Evolutionary conservation across 2,888 invertebrate genomes (phyloP), one percentile per base, ranked within the genome.

Genomic region (Eurois occulta): DNA sequence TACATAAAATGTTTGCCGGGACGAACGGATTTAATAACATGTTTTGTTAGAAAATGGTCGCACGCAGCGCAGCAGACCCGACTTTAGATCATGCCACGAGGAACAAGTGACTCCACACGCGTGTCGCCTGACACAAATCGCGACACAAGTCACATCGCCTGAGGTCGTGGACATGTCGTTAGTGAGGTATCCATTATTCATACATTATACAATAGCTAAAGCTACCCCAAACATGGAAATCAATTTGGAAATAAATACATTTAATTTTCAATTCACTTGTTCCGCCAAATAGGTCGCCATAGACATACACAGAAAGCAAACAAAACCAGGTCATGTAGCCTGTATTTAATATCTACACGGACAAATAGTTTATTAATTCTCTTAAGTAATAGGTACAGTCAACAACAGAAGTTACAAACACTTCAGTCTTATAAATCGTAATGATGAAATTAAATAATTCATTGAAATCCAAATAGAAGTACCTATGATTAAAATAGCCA

Each of bases 211-310:
- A 7, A 58, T 32, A 43, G 21, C 21, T 35, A n/a, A 35, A 66
- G 11, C 7, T 38, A 48, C 41, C 48, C 4, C 28, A 67, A 66
- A 62, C n/a, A 46, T n/a, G 43, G 72, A 72, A 72, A 78, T 58
- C 55, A 48, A 67, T 82, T 82, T 41, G 41, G 35, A 60, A 46
- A 38, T 32, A 48, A 35, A 73, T 74, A 60, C 32, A 32, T 65
- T n/a, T n/a, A n/a, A n/a, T n/a, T n/a, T 32, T 52, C 60, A 69
- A 58, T 38, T 67, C 28, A 35, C 21, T 32, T 24, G n/a, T 71
- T 79, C 58, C 46, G 35, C 46, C 28, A 62, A 62, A 62, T 21
- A 5, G 62, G 32, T 60, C 60, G 60, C 32, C 60, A 2, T 65
- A 65, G 8, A 38, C 10, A 65, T 41, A 38, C 10, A 10, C 6